Conservation (phyloP, 2,113 vertebrate genomes). For the Podarcis muralis region DNA sequence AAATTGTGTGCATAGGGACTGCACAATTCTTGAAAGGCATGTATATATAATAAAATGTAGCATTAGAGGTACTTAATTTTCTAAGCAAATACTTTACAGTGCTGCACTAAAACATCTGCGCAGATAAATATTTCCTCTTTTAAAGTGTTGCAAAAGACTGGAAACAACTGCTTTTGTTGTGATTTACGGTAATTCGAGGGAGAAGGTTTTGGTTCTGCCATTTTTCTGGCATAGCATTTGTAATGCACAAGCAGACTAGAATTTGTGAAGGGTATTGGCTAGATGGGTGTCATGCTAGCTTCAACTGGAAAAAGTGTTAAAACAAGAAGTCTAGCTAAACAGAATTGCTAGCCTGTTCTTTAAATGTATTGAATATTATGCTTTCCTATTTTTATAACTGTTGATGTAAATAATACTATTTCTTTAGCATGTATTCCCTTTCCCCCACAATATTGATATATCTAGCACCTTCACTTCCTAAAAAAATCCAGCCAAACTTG, state of each 20-base stretch:
- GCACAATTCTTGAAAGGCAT: background rate
- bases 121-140: background rate
- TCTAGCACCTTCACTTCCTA: background rate
- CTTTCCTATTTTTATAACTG: background rate
- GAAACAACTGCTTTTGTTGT: background rate
- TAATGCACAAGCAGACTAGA: background rate
- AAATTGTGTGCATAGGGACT: background rate
- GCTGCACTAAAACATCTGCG: background rate
- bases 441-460: background rate
- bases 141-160: background rate
- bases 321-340: background rate
- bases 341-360: background rate
- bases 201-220: background rate
- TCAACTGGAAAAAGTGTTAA: background rate
- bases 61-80: slow-evolving; percentile 1
- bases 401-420: background rate
- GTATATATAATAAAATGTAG: background rate
- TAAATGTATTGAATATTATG: background rate
- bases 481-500: background rate
- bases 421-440: background rate
- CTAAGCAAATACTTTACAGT: background rate
- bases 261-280: background rate
- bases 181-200: background rate
- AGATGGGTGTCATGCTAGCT: background rate
- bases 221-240: background rate